phyloP scores from a whole-genome alignment of 2,113 vertebrate species.

The Hemicordylus capensis region DNA sequence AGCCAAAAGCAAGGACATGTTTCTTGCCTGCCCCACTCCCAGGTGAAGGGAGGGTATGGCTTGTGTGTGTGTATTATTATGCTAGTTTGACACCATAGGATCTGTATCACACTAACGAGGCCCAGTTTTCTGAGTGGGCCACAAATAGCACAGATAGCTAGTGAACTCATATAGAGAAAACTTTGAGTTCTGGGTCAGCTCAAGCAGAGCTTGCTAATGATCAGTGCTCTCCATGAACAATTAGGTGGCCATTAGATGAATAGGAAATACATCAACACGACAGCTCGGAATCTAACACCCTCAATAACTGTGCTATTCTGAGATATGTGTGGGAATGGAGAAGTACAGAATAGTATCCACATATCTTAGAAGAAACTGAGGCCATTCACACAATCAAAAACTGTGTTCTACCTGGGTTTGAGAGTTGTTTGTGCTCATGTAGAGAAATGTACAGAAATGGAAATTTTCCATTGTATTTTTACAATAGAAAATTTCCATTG shows the following conservation, averaged over 20 bases:
- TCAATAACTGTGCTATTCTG: not conserved
- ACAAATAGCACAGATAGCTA: not conserved
- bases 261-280: not conserved
- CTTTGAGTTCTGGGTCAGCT: not conserved
- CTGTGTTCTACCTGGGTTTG: too few species aligned
- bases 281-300: not conserved
- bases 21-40: too few species aligned
- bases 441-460: too few species aligned
- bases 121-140: not conserved
- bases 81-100: not conserved
- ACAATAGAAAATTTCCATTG: too few species aligned
- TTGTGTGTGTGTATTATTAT: not conserved
- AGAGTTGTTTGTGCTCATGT: too few species aligned
- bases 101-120: not conserved
- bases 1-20: too few species aligned
- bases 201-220: not conserved
- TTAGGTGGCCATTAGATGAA: not conserved
- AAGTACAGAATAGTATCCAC: not conserved
- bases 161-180: not conserved
- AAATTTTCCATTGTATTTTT: too few species aligned
- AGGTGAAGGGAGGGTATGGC: not conserved
- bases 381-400: too few species aligned
- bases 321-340: not conserved
- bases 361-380: not conserved
- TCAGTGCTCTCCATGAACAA: not conserved